A percentile compares a stretch with the other conserved stretches of the same genome.
These are phyloP conservation scores for Habropoda laboriosa DNA, from an alignment of 1,140 invertebrate species.

Conservation along the genomic window DNA sequence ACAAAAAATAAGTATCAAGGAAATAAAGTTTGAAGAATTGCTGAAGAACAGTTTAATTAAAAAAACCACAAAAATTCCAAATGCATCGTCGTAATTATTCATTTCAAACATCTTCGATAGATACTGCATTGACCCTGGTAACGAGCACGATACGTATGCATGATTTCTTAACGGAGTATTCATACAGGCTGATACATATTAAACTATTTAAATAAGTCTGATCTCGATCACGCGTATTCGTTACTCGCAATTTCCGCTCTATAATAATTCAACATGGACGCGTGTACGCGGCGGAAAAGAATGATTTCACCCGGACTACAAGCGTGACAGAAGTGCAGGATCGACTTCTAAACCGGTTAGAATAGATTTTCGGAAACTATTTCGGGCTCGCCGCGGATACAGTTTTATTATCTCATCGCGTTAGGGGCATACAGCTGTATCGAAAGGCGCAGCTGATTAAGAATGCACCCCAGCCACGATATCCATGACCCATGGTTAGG, in stretches of 20 bases:
- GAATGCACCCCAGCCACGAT: constrained; percentile 70
- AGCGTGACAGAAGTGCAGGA: neutral
- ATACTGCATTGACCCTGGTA: neutral
- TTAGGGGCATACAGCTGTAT: constrained; percentile 47
- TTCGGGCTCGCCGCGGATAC: constrained; percentile 53
- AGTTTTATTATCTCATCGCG: constrained; percentile 66
- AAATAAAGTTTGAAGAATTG: no score
- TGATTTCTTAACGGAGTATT: neutral
- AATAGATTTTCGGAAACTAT: constrained; percentile 56
- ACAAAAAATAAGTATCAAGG: no score
- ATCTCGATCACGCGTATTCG: neutral
- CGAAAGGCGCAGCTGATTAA: constrained; percentile 65
- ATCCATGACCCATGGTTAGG: constrained; percentile 68
- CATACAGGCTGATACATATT: constrained; percentile 18
- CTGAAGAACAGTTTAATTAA: no score
- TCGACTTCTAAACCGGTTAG: constrained; percentile 1
- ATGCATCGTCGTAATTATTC: neutral
- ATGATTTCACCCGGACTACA: no score
- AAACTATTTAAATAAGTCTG: constrained; percentile 26
- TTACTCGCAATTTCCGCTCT: neutral
- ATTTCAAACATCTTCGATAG: neutral
- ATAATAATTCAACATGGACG: neutral
- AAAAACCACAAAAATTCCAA: no score
- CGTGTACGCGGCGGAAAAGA: neutral
- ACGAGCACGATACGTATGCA: neutral